Evolutionary conservation across 2,113 vertebrate species (phyloP).

Genomic region (Noturus placidus): DNA sequence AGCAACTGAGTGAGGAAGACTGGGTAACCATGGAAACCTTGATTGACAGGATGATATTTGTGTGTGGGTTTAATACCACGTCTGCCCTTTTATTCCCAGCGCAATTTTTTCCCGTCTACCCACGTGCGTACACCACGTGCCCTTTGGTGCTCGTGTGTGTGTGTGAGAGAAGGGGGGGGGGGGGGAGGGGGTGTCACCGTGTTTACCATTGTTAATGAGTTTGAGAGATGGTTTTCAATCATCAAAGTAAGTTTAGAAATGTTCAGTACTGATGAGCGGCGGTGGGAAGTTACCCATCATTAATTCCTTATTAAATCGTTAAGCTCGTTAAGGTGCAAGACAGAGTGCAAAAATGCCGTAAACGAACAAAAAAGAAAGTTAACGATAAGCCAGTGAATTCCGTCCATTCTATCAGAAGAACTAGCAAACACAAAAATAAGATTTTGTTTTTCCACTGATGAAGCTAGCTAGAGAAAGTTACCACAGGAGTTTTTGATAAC

Average conservation of each 20-base stretch:
- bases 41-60: slow-evolving; percentile 22
- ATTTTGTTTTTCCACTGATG: not conserved
- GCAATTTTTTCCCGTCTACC: slow-evolving; percentile 20
- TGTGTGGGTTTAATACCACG: slow-evolving; percentile 20
- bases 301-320: not conserved
- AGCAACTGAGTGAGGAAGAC: not conserved
- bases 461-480: not conserved
- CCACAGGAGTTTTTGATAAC: not conserved
- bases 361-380: not conserved
- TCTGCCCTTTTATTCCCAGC: slow-evolving; percentile 33
- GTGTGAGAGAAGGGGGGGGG: not conserved
- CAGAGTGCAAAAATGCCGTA: not conserved
- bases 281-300: not conserved
- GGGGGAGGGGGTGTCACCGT: not conserved
- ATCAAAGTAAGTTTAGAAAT: not conserved
- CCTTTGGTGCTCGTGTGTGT: slow-evolving; percentile 8
- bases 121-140: slow-evolving; percentile 8
- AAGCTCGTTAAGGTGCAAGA: not conserved
- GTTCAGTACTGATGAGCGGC: not conserved
- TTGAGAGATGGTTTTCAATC: not conserved
- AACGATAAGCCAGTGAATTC: not conserved
- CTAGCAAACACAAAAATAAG: not conserved
- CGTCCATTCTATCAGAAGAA: not conserved
- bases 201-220: not conserved
- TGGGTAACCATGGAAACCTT: slow-evolving; percentile 14